A percentile compares a stretch with the other conserved stretches of the same genome.
These are phyloP conservation scores for Drosophila sp. DNA, from an alignment of 1,140 invertebrate species.

Conservation along the genomic window DNA sequence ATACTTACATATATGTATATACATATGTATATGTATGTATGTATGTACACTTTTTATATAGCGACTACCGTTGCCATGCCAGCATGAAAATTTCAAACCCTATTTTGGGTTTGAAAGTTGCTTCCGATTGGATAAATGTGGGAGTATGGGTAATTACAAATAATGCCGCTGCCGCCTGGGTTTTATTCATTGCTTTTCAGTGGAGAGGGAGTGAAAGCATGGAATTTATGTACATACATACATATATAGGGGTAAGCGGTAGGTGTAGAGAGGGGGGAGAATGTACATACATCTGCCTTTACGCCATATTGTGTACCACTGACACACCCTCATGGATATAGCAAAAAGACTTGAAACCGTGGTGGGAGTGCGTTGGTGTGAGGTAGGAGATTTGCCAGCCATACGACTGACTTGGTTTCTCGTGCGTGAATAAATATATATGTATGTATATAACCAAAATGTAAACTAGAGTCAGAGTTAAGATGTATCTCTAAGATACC, in stretches of 20 bases:
- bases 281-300: slow-evolving; percentile 55
- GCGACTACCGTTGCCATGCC: slow-evolving; percentile 59
- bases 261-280: background rate
- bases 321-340: slow-evolving; percentile 61
- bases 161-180: slow-evolving; percentile 47
- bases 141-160: slow-evolving; percentile 82
- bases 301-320: slow-evolving; percentile 43
- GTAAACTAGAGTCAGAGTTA: slow-evolving; percentile 9
- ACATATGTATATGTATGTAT: slow-evolving; percentile 44
- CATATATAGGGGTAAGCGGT: slow-evolving; percentile 27
- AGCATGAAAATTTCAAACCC: slow-evolving; percentile 76
- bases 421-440: slow-evolving; percentile 24
- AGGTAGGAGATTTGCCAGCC: slow-evolving; percentile 21
- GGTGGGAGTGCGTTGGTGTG: slow-evolving; percentile 4
- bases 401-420: slow-evolving; percentile 41
- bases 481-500: slow-evolving; percentile 14
- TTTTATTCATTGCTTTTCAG: slow-evolving; percentile 21
- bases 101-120: slow-evolving; percentile 82
- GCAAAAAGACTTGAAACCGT: slow-evolving; percentile 10
- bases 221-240: slow-evolving; percentile 10
- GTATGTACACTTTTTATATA: slow-evolving; percentile 10
- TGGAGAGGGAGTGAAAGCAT: slow-evolving; percentile 3
- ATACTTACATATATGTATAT: slow-evolving; percentile 11
- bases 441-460: background rate
- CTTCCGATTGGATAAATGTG: slow-evolving; percentile 79